Conservation (phyloP, 2,888 invertebrate species). For the Globia sparganii region DNA sequence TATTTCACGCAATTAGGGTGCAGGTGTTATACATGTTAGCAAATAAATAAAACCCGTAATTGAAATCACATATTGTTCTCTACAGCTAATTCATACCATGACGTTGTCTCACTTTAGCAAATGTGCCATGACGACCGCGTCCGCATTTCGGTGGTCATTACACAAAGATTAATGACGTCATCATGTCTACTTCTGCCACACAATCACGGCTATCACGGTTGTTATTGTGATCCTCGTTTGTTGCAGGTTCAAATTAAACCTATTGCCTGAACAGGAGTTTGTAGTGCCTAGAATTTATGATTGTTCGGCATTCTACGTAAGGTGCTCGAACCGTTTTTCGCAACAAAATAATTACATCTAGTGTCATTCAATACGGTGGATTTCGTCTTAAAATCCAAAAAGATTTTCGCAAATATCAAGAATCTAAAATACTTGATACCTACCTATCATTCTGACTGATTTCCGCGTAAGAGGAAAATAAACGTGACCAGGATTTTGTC, state of each 20-base stretch:
- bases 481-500: background rate
- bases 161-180: constrained; percentile 86
- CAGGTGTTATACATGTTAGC: no score
- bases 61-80: constrained; percentile 9
- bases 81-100: constrained; percentile 64
- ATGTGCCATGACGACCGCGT: constrained; percentile 81
- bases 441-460: background rate
- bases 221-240: constrained; percentile 57
- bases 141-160: constrained; percentile 83
- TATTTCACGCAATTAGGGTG: no score
- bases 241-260: constrained; percentile 57
- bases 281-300: constrained; percentile 6
- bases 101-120: constrained; percentile 68
- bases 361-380: background rate
- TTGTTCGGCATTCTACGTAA: background rate
- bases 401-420: background rate
- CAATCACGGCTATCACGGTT: constrained; percentile 74
- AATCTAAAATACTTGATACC: background rate
- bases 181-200: constrained; percentile 79
- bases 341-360: background rate
- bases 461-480: background rate
- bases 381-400: background rate
- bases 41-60: background rate
- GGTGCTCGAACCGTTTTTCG: background rate
- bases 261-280: constrained; percentile 30